These are phyloP conservation scores for Melanocharis versteri DNA, from an alignment of 2,113 vertebrate species.

Conservation along the genomic window DNA sequence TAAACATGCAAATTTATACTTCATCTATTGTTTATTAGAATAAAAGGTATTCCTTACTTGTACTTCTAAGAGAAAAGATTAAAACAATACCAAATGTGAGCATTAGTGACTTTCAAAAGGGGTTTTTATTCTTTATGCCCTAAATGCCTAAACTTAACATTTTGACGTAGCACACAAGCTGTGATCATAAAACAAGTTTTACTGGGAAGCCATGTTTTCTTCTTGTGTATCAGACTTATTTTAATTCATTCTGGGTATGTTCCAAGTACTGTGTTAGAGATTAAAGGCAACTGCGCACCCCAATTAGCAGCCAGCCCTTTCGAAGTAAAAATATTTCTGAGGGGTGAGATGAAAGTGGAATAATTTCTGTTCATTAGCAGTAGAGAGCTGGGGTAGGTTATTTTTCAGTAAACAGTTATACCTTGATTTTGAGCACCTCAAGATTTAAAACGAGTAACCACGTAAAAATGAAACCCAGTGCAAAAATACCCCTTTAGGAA, in stretches of 20 bases:
- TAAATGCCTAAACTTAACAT: constrained; percentile 44
- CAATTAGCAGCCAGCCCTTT: constrained; percentile 72
- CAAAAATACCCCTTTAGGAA: constrained; percentile 19
- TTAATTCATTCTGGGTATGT: constrained; percentile 73
- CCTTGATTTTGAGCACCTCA: background rate
- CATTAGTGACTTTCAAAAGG: constrained; percentile 17
- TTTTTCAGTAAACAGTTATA: background rate
- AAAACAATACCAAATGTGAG: constrained; percentile 6
- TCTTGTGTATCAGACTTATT: constrained; percentile 74
- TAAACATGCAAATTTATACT: background rate
- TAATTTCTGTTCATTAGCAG: constrained; percentile 72
- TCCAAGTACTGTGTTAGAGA: constrained; percentile 72
- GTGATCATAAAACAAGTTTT: constrained; percentile 73
- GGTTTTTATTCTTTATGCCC: constrained; percentile 38
- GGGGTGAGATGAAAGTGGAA: constrained; percentile 73
- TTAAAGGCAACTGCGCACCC: constrained; percentile 71
- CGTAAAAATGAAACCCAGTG: background rate
- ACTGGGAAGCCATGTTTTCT: constrained; percentile 69
- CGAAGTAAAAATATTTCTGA: constrained; percentile 71
- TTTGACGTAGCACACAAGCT: constrained; percentile 69
- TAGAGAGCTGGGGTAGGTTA: constrained; percentile 4
- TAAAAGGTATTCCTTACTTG: background rate
- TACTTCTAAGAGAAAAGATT: background rate
- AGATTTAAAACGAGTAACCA: background rate
- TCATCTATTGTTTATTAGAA: background rate